phyloP scores from a whole-genome alignment of 2,888 invertebrate genomes.

The Orchesella flavescens region DNA sequence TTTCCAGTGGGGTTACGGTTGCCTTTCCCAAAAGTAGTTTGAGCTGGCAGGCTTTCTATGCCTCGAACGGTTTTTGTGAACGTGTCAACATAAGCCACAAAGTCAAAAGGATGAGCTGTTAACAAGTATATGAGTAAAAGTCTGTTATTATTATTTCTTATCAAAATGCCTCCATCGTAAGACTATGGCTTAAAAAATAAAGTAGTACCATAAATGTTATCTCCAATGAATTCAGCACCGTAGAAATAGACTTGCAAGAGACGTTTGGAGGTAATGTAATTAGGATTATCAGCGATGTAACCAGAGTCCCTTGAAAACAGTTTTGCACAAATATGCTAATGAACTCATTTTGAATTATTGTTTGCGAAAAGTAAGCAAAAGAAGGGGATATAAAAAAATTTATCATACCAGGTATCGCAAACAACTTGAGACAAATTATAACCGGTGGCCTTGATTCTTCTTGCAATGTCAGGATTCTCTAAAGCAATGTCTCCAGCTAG shows the following conservation, averaged over 20 bases:
- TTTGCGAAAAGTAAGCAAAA: too few relatives aligned
- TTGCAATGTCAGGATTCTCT: constrained; percentile 8
- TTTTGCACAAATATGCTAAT: too few relatives aligned
- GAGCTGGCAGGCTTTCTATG: constrained; percentile 42
- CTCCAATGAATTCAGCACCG: neutral
- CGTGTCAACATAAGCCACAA: constrained; percentile 46
- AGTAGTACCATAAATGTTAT: constrained; percentile 38
- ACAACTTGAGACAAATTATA: constrained; percentile 7
- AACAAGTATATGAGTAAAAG: too few relatives aligned
- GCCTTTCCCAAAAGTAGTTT: constrained; percentile 19
- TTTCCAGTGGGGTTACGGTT: constrained; percentile 19
- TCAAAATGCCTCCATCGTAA: too few relatives aligned
- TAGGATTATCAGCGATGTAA: constrained; percentile 13
- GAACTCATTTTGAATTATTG: too few relatives aligned
- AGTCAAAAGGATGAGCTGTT: constrained; percentile 48
- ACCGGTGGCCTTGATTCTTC: neutral
- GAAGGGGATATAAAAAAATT: neutral
- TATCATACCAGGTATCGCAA: constrained; percentile 14
- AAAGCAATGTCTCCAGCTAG: neutral
- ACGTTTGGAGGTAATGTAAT: neutral
- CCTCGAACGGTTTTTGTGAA: constrained; percentile 6
- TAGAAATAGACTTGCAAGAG: constrained; percentile 32
- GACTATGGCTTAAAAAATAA: too few relatives aligned
- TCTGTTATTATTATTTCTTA: too few relatives aligned
- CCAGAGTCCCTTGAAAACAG: neutral